These are phyloP conservation scores for Cyprinodon variegatus DNA, from an alignment of 2,113 vertebrate genomes.

Conservation along the genomic window DNA sequence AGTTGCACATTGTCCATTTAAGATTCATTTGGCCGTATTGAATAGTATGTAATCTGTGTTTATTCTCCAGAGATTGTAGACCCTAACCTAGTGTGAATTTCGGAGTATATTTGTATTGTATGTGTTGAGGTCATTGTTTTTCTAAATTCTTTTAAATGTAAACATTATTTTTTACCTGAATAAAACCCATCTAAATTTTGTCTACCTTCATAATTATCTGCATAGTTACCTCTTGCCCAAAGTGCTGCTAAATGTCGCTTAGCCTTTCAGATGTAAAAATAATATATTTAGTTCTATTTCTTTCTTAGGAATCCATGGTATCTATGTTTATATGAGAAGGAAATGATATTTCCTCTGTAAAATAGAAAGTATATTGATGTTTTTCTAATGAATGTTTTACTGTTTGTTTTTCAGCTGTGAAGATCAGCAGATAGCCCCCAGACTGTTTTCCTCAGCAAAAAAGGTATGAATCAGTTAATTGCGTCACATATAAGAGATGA, in stretches of 20 bases:
- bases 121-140: background rate
- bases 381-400: slow-evolving; percentile 17
- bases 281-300: background rate
- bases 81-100: background rate
- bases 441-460: slow-evolving; percentile 55
- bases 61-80: background rate
- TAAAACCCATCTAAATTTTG: too few relatives aligned
- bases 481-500: background rate
- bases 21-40: too few relatives aligned
- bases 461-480: slow-evolving; percentile 60
- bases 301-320: background rate
- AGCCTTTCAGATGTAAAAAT: slow-evolving; percentile 26
- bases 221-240: background rate
- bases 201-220: background rate
- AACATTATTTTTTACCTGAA: background rate
- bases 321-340: background rate
- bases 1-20: too few relatives aligned
- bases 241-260: slow-evolving; percentile 13
- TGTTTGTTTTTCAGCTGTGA: slow-evolving; percentile 69
- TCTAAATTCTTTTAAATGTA: background rate
- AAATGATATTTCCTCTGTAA: background rate
- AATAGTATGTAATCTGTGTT: background rate
- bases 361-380: background rate
- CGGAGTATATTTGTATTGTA: too few relatives aligned
- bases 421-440: slow-evolving; percentile 59